A percentile compares a stretch with the other conserved stretches of the same genome.
These are phyloP conservation scores for Drosophila pseudoananassae DNA, from an alignment of 1,140 invertebrate species.

Conservation along the genomic window DNA sequence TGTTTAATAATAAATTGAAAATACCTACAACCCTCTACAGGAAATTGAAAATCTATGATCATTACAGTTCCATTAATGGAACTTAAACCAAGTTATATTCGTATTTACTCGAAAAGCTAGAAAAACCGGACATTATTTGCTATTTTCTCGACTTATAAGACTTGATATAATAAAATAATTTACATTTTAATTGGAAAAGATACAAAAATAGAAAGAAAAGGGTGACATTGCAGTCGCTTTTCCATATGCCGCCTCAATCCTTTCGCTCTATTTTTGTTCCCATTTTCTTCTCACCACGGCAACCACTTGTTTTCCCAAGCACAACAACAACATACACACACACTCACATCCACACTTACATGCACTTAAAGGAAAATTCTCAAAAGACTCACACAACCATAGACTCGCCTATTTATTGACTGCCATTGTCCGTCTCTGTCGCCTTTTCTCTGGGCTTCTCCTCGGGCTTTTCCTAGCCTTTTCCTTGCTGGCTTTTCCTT, in stretches of 20 bases:
- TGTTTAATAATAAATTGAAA: not conserved
- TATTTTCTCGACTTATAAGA: no score
- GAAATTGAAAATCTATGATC: no score
- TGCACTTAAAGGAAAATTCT: conserved; percentile 2
- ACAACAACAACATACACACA: conserved; percentile 72
- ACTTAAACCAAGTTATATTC: no score
- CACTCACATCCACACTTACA: conserved; percentile 6
- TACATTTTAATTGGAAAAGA: no score
- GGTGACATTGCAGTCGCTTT: conserved; percentile 29
- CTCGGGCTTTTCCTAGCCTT: conserved; percentile 32
- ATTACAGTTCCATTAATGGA: no score
- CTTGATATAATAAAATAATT: no score
- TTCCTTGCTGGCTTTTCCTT: conserved; percentile 20
- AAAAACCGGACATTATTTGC: no score
- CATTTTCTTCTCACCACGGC: conserved; percentile 75
- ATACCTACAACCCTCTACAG: no score
- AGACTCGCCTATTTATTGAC: conserved; percentile 36
- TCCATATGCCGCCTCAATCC: conserved; percentile 21
- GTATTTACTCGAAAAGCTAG: no score
- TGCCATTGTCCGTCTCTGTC: conserved; percentile 16
- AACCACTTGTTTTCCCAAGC: conserved; percentile 83
- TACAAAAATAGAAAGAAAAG: not conserved
- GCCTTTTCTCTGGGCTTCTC: conserved; percentile 23
- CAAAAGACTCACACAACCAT: conserved; percentile 3
- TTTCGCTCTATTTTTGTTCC: conserved; percentile 54